Percentiles rank a stretch among this genome's conserved stretches.
Evolutionary conservation across 2,113 vertebrate genomes (phyloP).

Genomic region (Syngnathus typhle): DNA sequence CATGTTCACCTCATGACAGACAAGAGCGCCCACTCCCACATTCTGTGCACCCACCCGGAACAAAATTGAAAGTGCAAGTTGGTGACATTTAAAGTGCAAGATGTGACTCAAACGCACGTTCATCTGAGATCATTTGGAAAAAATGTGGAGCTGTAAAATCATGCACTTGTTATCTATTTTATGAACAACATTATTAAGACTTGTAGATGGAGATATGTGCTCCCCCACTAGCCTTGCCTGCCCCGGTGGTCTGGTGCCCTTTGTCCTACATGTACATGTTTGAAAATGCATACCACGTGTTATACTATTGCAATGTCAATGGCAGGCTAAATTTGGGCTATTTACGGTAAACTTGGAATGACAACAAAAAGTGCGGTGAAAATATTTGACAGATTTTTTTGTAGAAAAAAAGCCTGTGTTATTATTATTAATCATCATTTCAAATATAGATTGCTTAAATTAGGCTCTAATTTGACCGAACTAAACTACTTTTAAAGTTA

Average conservation of each 20-base stretch:
- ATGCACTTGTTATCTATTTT: background rate
- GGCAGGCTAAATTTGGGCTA: conserved; percentile 20
- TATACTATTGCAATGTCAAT: conserved; percentile 55
- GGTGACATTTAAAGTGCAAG: conserved; percentile 6
- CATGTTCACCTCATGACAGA: conserved; percentile 65
- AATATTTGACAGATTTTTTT: background rate
- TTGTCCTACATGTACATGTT: conserved; percentile 63
- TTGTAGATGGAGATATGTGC: conserved; percentile 20
- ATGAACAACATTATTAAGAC: conserved; percentile 12
- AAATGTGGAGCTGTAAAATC: too few relatives aligned
- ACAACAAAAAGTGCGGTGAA: background rate
- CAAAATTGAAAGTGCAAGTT: conserved; percentile 14
- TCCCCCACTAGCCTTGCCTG: conserved; percentile 15
- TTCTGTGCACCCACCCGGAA: conserved; percentile 37
- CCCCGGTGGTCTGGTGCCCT: conserved; percentile 64
- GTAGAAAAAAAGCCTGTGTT: too few relatives aligned
- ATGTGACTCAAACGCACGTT: conserved; percentile 6
- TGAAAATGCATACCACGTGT: conserved; percentile 71
- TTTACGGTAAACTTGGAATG: background rate
- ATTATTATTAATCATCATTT: background rate
- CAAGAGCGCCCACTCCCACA: conserved; percentile 40
- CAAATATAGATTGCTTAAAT: too few relatives aligned
- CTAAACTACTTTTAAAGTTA: background rate
- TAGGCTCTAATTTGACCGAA: background rate
- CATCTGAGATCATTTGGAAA: background rate